Evolutionary conservation across 2,797 vertebrate genomes (phyloP).

Genomic region (Antrozous pallidus): DNA sequence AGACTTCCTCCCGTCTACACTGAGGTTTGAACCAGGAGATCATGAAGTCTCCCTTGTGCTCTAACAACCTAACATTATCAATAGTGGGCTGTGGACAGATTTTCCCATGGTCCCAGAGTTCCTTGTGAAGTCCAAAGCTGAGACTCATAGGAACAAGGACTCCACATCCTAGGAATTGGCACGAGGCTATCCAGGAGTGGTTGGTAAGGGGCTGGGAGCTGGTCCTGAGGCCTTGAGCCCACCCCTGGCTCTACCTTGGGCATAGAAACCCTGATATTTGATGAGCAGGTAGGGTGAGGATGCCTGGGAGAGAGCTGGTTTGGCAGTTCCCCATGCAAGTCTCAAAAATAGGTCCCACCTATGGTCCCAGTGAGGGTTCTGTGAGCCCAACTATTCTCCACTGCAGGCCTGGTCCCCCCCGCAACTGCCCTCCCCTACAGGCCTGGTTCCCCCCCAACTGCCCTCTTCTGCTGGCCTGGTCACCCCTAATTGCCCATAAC

Average conservation of each 20-base stretch:
- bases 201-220: accelerated
- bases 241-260: not conserved
- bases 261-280: accelerated
- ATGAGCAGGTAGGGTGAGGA: not conserved
- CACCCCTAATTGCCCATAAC: too few species aligned
- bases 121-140: not conserved
- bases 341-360: not conserved
- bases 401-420: too few species aligned
- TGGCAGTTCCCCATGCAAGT: not conserved
- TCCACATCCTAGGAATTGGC: not conserved
- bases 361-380: not conserved
- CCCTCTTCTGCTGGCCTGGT: too few species aligned
- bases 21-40: not conserved
- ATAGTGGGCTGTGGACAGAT: not conserved
- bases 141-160: not conserved
- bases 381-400: too few species aligned
- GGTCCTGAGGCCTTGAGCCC: not conserved
- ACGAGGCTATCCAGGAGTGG: not conserved
- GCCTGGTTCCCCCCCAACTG: too few species aligned
- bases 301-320: not conserved
- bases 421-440: too few species aligned
- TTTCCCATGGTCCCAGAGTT: not conserved
- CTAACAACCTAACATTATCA: not conserved
- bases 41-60: not conserved
- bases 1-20: not conserved